Base-by-base conservation (phyloP, 2,797 vertebrate species). In the Hippopotamyrus pictus region DNA sequence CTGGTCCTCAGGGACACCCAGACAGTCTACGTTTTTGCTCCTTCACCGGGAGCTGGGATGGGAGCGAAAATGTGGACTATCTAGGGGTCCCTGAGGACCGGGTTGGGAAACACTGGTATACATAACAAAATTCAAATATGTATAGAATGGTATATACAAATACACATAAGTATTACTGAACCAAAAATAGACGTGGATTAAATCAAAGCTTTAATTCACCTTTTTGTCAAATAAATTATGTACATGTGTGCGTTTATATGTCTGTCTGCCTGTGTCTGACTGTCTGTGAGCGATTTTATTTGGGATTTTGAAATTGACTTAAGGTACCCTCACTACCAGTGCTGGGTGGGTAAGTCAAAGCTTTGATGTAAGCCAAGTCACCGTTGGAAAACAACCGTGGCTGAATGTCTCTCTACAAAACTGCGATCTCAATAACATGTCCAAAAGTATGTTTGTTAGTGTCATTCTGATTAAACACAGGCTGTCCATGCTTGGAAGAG, bases 111-210 rank as follows among this genome's bases (percentile, higher is more conserved):
- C 33, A 41, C 14, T 19, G 14, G 33, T 76, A 76, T 84, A 65
- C 37, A 50, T 48, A 89, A 33, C 25, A 51, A 19, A 53, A 54
- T 48, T 89, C 25, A 86, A 41, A 11, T 11, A 37, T 37, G 50
- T 48, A 54, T n/a, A 50, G 51, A 73, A 73, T 86, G 53, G 51
- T 37, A 54, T 53, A 95, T 93, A 93, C 93, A 95, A 92, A 94
- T 92, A 93, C 93, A 94, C 92, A 94, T 94, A 95, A 94, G 92
- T 93, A 92, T 91, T 91, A 90, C 83, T 88, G 33, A 91, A 92
- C 90, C 91, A 93, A 90, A 92, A n/a, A 86, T 48, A 22, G 37
- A 73, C 11, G 11, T 41, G 84, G 57, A 73, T 73, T 89, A 54
- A 86, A 89, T 86, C 59, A 89, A 89, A 84, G 54, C 88, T 69